phyloP scores from a whole-genome alignment of 2,888 invertebrate genomes.

The Drosophila neotestacea region DNA sequence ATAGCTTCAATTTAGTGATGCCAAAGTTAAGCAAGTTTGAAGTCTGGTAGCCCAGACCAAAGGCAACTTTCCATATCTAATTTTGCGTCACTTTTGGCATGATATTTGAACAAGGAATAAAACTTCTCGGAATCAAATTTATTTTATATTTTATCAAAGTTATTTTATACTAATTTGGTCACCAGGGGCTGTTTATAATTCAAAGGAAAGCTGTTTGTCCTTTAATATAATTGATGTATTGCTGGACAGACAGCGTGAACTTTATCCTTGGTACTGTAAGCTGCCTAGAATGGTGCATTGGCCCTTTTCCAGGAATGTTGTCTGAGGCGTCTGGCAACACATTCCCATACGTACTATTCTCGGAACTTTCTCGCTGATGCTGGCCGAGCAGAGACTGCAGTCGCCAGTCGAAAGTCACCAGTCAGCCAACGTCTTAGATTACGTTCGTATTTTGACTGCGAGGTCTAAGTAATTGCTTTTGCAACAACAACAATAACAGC shows the following conservation, averaged over 20 bases:
- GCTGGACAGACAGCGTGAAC: background rate
- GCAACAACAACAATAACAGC: constrained; percentile 46
- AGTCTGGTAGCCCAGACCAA: no score
- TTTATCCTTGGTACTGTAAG: constrained; percentile 46
- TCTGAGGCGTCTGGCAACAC: constrained; percentile 58
- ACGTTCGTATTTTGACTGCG: constrained; percentile 63
- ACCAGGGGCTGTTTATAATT: no score
- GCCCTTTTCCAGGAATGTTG: constrained; percentile 71
- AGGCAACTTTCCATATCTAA: no score
- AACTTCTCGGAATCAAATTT: no score
- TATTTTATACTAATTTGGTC: no score
- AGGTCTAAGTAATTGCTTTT: constrained; percentile 66
- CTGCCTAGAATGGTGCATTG: constrained; percentile 43
- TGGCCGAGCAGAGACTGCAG: constrained; percentile 16
- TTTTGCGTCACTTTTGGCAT: no score
- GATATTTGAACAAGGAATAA: no score
- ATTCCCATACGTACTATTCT: constrained; percentile 51
- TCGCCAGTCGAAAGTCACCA: constrained; percentile 2
- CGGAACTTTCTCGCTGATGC: constrained; percentile 54
- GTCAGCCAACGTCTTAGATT: constrained; percentile 64
- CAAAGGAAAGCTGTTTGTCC: no score
- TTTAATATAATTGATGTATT: no score
- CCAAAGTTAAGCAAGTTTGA: no score
- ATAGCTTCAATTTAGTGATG: no score
- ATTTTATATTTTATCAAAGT: no score